Evolutionary conservation across 1,140 invertebrate genomes (phyloP), one percentile per base, ranked within the genome.

Genomic region (Habropoda laboriosa): DNA sequence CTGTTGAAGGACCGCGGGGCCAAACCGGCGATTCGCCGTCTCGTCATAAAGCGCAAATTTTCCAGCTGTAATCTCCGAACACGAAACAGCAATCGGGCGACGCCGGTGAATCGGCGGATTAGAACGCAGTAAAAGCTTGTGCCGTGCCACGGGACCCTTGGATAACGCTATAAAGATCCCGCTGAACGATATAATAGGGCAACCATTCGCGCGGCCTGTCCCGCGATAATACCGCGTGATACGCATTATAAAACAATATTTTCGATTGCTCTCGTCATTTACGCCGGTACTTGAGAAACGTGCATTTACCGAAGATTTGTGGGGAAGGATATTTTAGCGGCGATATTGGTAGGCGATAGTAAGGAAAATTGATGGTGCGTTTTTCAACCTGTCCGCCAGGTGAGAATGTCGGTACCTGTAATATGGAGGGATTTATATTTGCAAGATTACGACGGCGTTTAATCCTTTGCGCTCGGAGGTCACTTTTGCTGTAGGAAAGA

Each of bases 31-130:
- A 73, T 72, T 63, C 58, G 68, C 76, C 67, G 72, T 60, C 47
- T 75, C 68, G 81, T 86, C 73, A 78, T 83, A 86, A 86, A 86
- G 55, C 74, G 74, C 60, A 58, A 74, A 75, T 85, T 86, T 79
- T 74, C 67, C 72, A 38, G 38, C 18, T 55, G 64, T 78, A 87
- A 85, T 88, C 82, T 80, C 73, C 58, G 68, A 83, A 87, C 86
- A 86, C 74, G 77, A 67, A 87, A 89, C 58, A 38, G 83, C 82
- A 87, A 84, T 86, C 81, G 75, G 35, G 42, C 60, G 53, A 55
- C 40, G n/a, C 53, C 45, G 38, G 6, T 21, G 51, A 60, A 67
- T 73, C 42, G 45, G n/a, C 76, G 76, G n/a, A 86, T 86, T 80
- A 86, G 70, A 64, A 82, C 67, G 66, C 67, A 60, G 66, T 82